phyloP scores from a whole-genome alignment of 37 sponge, comb jelly and placozoan genomes.

The Cliona cf. orientalis region DNA sequence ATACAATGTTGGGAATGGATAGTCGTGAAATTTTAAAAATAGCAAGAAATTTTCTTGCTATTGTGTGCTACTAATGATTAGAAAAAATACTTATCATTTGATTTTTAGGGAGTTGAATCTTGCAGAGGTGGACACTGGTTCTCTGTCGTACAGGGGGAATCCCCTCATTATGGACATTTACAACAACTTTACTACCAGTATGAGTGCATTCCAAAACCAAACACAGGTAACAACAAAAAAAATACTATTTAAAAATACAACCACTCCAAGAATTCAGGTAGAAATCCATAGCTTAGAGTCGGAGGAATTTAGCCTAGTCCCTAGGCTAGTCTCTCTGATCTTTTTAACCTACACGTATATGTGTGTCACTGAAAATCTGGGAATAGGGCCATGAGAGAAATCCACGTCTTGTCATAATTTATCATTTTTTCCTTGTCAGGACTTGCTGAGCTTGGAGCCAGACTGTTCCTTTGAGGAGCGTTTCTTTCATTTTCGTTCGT shows the following conservation, averaged over 20 bases:
- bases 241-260: no score
- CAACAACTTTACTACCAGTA: slow-evolving; percentile 39
- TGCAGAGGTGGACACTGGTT: neutral
- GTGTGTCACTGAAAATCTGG: neutral
- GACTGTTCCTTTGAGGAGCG: slow-evolving; percentile 72
- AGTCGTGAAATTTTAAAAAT: no score
- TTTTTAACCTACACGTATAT: neutral
- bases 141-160: neutral
- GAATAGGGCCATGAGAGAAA: neutral
- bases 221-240: slow-evolving; percentile 44
- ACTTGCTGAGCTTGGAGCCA: slow-evolving; percentile 50
- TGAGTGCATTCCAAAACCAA: slow-evolving; percentile 35
- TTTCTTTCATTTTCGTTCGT: slow-evolving; percentile 81
- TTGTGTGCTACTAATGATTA: no score
- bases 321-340: no score
- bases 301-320: no score
- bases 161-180: slow-evolving; percentile 62
- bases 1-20: no score
- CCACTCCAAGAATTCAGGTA: no score
- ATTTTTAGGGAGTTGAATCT: slow-evolving; percentile 37
- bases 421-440: slow-evolving; percentile 33
- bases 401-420: neutral
- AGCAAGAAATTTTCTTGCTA: no score
- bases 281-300: no score
- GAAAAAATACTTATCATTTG: neutral